Conservation (phyloP, 2,113 vertebrate genomes). For the Piaya cayana region DNA sequence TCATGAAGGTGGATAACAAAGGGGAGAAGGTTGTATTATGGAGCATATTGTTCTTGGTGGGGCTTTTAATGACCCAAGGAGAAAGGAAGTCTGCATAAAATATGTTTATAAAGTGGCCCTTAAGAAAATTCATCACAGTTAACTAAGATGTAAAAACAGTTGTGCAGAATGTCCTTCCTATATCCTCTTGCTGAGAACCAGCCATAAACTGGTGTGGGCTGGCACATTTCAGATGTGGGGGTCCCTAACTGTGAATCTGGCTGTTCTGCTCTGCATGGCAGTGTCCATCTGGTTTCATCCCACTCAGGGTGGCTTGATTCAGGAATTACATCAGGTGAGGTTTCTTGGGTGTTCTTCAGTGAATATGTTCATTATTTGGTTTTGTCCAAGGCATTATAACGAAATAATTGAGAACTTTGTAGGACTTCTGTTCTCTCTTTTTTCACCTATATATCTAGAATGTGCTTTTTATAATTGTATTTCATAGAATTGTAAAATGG, state of each 20-base stretch:
- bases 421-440: not conserved
- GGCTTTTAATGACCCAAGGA: not conserved
- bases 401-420: not conserved
- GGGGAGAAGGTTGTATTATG: rapidly evolving
- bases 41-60: not conserved
- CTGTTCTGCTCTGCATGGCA: not conserved
- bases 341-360: not conserved
- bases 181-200: not conserved
- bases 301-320: not conserved
- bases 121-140: not conserved
- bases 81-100: not conserved
- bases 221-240: not conserved
- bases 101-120: not conserved
- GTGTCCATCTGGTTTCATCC: rapidly evolving
- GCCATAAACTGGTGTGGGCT: not conserved
- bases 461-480: not conserved
- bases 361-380: not conserved
- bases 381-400: not conserved
- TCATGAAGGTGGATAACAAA: not conserved
- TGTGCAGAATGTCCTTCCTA: not conserved
- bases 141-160: not conserved
- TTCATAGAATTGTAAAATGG: not conserved
- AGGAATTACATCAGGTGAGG: not conserved
- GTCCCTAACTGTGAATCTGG: not conserved
- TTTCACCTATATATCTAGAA: not conserved